Evolutionary conservation across 2,113 vertebrate species (phyloP).

Genomic region (Bubo scandiacus): DNA sequence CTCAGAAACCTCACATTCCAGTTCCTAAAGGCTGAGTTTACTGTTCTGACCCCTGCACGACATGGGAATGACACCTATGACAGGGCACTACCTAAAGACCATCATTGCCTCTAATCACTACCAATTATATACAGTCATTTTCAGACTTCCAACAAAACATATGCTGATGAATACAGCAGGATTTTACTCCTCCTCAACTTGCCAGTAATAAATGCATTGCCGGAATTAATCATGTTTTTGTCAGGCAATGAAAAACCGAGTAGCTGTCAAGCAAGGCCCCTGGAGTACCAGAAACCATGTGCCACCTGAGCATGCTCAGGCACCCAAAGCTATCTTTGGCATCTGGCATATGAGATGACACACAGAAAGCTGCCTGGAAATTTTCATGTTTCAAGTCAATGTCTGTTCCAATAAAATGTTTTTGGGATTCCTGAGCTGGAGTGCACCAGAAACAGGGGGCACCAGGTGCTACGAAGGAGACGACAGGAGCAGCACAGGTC

Average conservation of each 20-base stretch:
- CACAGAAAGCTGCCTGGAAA: neutral
- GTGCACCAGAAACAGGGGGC: neutral
- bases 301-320: neutral
- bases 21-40: neutral
- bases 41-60: neutral
- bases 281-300: neutral
- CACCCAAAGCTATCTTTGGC: neutral
- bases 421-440: neutral
- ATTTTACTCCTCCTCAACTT: conserved; percentile 19
- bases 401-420: neutral
- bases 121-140: neutral
- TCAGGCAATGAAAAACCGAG: neutral
- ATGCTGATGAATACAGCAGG: neutral
- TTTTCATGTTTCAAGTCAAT: neutral
- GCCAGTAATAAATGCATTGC: neutral
- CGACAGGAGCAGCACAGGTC: neutral
- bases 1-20: neutral
- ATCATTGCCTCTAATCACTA: neutral
- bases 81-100: neutral
- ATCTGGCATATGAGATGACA: neutral
- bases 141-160: conserved; percentile 10
- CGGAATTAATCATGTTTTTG: conserved; percentile 28
- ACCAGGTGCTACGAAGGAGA: rapidly evolving
- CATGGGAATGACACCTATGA: neutral
- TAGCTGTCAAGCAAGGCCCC: neutral